A percentile compares a stretch with the other conserved stretches of the same genome.
Evolutionary conservation across 2,888 invertebrate species (phyloP).

Genomic region (Ophioninae sp.): DNA sequence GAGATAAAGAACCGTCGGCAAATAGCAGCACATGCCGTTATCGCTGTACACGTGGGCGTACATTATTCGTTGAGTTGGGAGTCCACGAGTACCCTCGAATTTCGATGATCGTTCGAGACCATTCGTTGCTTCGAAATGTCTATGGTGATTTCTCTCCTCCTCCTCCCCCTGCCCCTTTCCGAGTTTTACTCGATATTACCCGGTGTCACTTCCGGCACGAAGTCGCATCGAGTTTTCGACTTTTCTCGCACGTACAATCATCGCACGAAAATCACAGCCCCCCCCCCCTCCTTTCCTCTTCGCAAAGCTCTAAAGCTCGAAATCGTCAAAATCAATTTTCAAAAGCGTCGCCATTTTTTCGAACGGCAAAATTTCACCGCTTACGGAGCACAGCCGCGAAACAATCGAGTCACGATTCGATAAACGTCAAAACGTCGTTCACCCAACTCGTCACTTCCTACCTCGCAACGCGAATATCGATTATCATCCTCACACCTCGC

Average conservation of each 20-base stretch:
- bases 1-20: slow-evolving; percentile 77
- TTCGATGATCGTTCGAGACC: slow-evolving; percentile 28
- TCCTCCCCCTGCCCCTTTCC: background rate
- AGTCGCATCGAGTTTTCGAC: slow-evolving; percentile 13
- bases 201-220: slow-evolving; percentile 26
- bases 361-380: slow-evolving; percentile 14
- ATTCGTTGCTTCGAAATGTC: slow-evolving; percentile 6
- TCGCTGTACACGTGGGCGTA: slow-evolving; percentile 78
- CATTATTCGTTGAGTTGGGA: slow-evolving; percentile 69
- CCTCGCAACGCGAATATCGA: background rate
- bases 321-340: slow-evolving; percentile 15
- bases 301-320: too few relatives aligned
- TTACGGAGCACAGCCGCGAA: slow-evolving; percentile 1
- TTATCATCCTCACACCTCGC: slow-evolving; percentile 13
- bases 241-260: slow-evolving; percentile 25
- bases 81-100: slow-evolving; percentile 42
- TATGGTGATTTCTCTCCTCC: background rate
- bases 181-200: slow-evolving; percentile 21
- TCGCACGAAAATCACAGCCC: slow-evolving; percentile 4
- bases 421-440: slow-evolving; percentile 28
- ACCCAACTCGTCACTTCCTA: background rate
- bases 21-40: slow-evolving; percentile 79
- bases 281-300: background rate
- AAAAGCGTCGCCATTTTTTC: background rate
- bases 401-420: slow-evolving; percentile 15